Conservation (phyloP, 2,113 vertebrate species). For the Salvelinus alpinus region DNA sequence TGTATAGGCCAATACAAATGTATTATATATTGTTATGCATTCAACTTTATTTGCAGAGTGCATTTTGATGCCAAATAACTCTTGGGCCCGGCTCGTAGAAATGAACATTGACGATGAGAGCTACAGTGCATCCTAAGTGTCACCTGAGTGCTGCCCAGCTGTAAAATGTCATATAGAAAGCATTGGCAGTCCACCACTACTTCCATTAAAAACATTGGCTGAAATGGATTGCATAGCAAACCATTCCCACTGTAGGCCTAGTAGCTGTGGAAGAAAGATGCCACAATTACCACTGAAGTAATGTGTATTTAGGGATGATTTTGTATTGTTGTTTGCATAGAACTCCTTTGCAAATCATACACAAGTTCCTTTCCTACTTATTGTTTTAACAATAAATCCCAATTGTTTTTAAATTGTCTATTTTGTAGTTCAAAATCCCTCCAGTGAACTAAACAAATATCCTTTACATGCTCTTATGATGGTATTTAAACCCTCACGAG, state of each 20-base stretch:
- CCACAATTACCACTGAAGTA: background rate
- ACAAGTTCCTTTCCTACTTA: no score
- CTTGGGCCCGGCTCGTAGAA: background rate
- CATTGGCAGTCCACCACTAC: conserved; percentile 16
- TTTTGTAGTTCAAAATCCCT: no score
- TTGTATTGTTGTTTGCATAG: background rate
- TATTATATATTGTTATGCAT: conserved; percentile 3
- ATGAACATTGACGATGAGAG: background rate
- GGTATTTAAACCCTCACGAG: no score
- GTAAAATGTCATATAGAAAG: background rate
- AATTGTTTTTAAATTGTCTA: no score
- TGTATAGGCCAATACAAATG: conserved; percentile 1
- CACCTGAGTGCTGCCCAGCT: background rate
- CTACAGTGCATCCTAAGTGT: background rate
- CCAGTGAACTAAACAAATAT: no score
- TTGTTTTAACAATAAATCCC: no score
- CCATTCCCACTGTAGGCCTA: background rate
- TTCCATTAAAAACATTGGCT: conserved; percentile 14
- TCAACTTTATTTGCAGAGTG: background rate
- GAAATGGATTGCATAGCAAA: conserved; percentile 3
- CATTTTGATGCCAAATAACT: background rate
- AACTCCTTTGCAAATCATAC: no score
- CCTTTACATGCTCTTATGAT: no score
- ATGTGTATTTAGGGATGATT: background rate
- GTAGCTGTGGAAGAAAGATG: background rate